phyloP scores from a whole-genome alignment of 2,888 invertebrate species.

The Nyleta sp. region DNA sequence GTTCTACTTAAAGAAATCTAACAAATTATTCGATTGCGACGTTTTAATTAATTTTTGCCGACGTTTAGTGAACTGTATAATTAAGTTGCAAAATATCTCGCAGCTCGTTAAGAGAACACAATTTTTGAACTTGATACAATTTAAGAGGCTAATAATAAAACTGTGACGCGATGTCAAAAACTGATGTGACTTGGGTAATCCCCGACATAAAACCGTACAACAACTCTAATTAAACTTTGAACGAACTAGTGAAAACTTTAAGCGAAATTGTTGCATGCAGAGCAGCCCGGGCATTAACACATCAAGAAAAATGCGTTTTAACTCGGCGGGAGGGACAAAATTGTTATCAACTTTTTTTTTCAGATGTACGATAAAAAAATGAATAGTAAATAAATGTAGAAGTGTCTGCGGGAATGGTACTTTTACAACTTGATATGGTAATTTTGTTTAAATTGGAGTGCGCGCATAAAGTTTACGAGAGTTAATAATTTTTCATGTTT shows the following conservation, averaged over 20 bases:
- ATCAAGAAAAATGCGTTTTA: background rate
- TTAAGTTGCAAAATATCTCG: too few relatives aligned
- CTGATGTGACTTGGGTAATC: background rate
- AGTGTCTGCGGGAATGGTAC: conserved; percentile 13
- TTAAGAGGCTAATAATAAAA: background rate
- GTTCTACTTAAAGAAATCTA: background rate
- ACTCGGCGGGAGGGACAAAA: background rate
- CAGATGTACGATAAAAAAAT: background rate
- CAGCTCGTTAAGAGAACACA: background rate
- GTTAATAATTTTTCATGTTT: conserved; percentile 24
- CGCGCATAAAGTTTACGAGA: conserved; percentile 16
- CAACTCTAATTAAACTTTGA: conserved; percentile 20
- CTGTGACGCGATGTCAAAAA: background rate
- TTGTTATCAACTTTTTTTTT: background rate
- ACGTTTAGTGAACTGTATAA: background rate
- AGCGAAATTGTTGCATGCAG: background rate
- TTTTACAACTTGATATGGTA: conserved; percentile 15
- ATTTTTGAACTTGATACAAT: background rate
- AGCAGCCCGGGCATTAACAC: background rate
- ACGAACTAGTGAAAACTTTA: conserved; percentile 1
- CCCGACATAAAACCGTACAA: background rate
- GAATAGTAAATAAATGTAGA: conserved; percentile 12
- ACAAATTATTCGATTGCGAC: background rate
- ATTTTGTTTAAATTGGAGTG: conserved; percentile 19
- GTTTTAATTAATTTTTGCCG: background rate